phyloP scores from a whole-genome alignment of 2,113 vertebrate genomes.

The Trematomus loennbergii region DNA sequence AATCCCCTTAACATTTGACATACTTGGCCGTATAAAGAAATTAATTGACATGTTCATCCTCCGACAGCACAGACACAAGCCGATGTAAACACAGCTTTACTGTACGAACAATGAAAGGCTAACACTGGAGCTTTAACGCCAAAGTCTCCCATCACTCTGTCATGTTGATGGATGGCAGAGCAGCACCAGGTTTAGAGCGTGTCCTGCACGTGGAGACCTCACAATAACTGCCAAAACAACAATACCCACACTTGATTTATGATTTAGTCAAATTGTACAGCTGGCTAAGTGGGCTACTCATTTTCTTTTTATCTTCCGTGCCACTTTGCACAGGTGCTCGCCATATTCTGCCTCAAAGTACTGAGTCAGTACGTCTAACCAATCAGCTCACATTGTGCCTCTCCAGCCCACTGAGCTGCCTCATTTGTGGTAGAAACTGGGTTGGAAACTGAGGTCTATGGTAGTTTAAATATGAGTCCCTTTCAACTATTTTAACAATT shows the following conservation, averaged over 20 bases:
- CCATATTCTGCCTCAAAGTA: slow-evolving; percentile 36
- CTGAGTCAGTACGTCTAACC: slow-evolving; percentile 58
- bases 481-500: no score
- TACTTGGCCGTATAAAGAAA: background rate
- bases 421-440: slow-evolving; percentile 35
- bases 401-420: slow-evolving; percentile 12
- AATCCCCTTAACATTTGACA: no score
- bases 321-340: slow-evolving; percentile 42
- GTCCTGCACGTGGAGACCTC: background rate
- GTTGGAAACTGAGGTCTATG: no score
- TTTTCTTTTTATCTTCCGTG: slow-evolving; percentile 61
- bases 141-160: slow-evolving; percentile 6
- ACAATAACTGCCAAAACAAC: slow-evolving; percentile 37
- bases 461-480: no score
- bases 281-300: slow-evolving; percentile 51
- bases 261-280: slow-evolving; percentile 42
- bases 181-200: background rate
- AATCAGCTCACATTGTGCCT: slow-evolving; percentile 63
- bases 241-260: slow-evolving; percentile 32
- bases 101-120: slow-evolving; percentile 15
- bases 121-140: slow-evolving; percentile 15
- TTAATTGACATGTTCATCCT: no score
- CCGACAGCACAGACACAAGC: background rate
- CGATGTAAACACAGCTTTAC: background rate
- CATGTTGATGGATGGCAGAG: slow-evolving; percentile 7